Conservation (phyloP, 2,888 invertebrate species). For the Podotricha telesiphe region DNA sequence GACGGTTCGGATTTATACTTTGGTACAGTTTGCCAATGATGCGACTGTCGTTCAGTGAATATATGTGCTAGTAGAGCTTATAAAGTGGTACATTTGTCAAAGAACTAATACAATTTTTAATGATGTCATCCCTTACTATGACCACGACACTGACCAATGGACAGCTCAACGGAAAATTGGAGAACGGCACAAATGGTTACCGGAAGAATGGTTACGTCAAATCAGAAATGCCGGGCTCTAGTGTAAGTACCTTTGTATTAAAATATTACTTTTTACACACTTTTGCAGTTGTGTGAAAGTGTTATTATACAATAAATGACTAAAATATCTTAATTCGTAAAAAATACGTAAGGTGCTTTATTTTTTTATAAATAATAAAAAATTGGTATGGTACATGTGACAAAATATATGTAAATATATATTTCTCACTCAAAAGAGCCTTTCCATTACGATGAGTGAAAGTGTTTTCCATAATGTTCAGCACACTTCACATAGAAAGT, state of each 20-base stretch:
- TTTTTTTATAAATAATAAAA: background rate
- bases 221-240: conserved; percentile 56
- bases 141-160: conserved; percentile 73
- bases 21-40: conserved; percentile 39
- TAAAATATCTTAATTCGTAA: background rate
- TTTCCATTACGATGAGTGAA: conserved; percentile 34
- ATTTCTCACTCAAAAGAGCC: background rate
- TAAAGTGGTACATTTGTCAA: conserved; percentile 40
- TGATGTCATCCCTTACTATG: conserved; percentile 73
- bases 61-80: conserved; percentile 40
- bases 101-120: conserved; percentile 48
- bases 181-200: conserved; percentile 66
- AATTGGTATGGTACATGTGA: background rate
- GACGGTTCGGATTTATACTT: conserved; percentile 7
- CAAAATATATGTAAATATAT: background rate
- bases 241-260: conserved; percentile 57
- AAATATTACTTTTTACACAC: background rate
- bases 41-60: conserved; percentile 44
- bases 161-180: conserved; percentile 67
- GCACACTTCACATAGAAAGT: conserved; percentile 42
- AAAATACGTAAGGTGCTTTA: conserved; percentile 6
- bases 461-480: conserved; percentile 36
- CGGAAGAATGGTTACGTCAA: conserved; percentile 73
- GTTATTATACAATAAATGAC: background rate
- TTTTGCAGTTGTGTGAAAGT: background rate